Conservation (phyloP, 2,888 invertebrate species). For the Halictus quadricinctus region DNA sequence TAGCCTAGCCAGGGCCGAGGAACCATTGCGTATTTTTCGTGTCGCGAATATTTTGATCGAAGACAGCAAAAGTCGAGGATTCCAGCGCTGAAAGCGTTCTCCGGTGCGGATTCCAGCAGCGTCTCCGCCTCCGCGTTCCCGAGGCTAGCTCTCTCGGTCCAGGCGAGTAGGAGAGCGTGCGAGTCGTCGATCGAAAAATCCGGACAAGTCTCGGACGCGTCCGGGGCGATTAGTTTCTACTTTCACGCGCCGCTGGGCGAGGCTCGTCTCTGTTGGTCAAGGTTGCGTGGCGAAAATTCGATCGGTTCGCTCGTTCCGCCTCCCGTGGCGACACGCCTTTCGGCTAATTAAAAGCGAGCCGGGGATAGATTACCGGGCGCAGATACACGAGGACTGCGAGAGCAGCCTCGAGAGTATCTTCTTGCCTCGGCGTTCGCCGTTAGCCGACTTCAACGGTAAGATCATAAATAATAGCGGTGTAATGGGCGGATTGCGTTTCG, state of each 20-base stretch:
- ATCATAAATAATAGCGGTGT: neutral
- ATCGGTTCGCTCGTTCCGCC: neutral
- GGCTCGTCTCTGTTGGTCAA: constrained; percentile 37
- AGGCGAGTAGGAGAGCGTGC: neutral
- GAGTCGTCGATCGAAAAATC: constrained; percentile 76
- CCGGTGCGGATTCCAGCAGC: constrained; percentile 55
- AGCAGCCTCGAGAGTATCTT: neutral
- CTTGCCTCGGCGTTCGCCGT: constrained; percentile 1
- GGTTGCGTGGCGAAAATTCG: constrained; percentile 31
- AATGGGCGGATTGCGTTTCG: constrained; percentile 15
- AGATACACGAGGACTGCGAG: neutral
- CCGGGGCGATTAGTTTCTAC: constrained; percentile 48
- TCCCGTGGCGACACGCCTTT: neutral
- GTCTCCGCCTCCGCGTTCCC: constrained; percentile 43
- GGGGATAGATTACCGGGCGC: neutral
- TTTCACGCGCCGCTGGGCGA: constrained; percentile 36
- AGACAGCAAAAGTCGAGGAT: neutral
- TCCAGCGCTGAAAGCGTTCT: neutral
- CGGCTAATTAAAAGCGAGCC: constrained; percentile 10
- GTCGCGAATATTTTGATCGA: neutral
- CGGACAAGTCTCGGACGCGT: constrained; percentile 74
- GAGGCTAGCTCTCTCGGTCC: constrained; percentile 17
- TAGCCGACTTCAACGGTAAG: neutral
- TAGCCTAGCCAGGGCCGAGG: neutral
- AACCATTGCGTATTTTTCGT: neutral